Evolutionary conservation across 1,140 invertebrate species (phyloP), one percentile per base, ranked within the genome.

Genomic region (Macrotrachela quadricornifera): DNA sequence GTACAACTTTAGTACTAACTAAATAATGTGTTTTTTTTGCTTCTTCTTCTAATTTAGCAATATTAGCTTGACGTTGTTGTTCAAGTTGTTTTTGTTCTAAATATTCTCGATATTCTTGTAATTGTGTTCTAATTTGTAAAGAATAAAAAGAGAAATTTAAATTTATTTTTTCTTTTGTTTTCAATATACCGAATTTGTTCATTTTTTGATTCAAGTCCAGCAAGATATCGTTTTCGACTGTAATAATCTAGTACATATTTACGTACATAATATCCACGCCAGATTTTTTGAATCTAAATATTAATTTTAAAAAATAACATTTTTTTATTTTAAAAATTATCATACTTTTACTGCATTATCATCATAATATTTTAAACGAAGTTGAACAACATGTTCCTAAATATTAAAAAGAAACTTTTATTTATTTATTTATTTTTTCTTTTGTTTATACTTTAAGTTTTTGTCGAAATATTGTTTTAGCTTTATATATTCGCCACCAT

Each of bases 191-290:
- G 62, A 40, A 53, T 44, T 3, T 46, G 46, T 11, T 68, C 62
- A 58, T 71, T 71, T 58, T 70, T 70, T 43, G 64, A 56, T 44
- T 63, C 57, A 9, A 71, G 56, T 13, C 62, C 64, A 45, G 67
- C 61, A n/a, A 71, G 57, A 55, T 71, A 70, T 18, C 62, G 55
- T 58, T 69, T 69, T 18, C 64, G 56, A 42, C 63, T 66, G 58
- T 65, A 63, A 56, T 66, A 70, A 56, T 71, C 63, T 50, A 64
- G 70, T 16, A 66, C 60, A 60, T 70, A 69, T 57, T 69, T 70
- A 36, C 69, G 60, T 10, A 63, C 60, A 57, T 65, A 68, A 51
- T 62, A 70, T 12, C 68, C 69, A 55, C 65, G 48, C 69, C 69
- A 71, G 14, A 62, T 57, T 57, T 68, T 70, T 51, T 71, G 69